phyloP scores from a whole-genome alignment of 1,140 invertebrate species.

The Periplaneta americana region DNA sequence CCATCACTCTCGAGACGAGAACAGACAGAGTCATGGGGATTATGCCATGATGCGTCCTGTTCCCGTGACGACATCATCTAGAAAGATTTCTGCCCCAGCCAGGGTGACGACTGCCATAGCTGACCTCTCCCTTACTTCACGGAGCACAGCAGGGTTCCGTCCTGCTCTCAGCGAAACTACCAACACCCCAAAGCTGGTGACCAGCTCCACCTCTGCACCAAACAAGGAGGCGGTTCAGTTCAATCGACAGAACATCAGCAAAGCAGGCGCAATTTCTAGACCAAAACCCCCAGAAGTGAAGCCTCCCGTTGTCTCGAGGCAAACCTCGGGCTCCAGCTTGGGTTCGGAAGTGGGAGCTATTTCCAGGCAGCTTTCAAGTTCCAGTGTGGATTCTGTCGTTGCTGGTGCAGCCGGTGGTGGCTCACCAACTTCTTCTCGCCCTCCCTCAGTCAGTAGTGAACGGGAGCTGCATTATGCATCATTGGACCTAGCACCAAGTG shows the following conservation, averaged over 20 bases:
- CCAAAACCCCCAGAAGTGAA: not conserved
- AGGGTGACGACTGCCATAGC: not conserved
- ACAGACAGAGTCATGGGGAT: slow-evolving; percentile 23
- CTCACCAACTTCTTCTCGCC: slow-evolving; percentile 24
- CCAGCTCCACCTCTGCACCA: not conserved
- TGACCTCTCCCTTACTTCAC: not conserved
- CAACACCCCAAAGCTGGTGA: not conserved
- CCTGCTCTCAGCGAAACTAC: not conserved
- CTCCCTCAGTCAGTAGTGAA: slow-evolving; percentile 34
- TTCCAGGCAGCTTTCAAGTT: not conserved
- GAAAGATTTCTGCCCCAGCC: not conserved
- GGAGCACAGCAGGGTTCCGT: not conserved
- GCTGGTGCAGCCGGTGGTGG: slow-evolving; percentile 11
- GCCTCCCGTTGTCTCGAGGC: not conserved
- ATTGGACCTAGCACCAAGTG: slow-evolving; percentile 29
- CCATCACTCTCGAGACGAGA: not conserved
- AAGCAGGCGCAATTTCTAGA: too few relatives aligned
- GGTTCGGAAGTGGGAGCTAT: not conserved
- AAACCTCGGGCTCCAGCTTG: not conserved
- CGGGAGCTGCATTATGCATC: slow-evolving; percentile 34
- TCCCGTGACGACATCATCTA: slow-evolving; percentile 11
- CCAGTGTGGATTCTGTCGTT: not conserved
- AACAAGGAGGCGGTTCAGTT: not conserved
- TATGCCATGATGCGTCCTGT: slow-evolving; percentile 35
- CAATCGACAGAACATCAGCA: not conserved